Conservation (phyloP, 1,140 invertebrate species). For the Ladona fulva region DNA sequence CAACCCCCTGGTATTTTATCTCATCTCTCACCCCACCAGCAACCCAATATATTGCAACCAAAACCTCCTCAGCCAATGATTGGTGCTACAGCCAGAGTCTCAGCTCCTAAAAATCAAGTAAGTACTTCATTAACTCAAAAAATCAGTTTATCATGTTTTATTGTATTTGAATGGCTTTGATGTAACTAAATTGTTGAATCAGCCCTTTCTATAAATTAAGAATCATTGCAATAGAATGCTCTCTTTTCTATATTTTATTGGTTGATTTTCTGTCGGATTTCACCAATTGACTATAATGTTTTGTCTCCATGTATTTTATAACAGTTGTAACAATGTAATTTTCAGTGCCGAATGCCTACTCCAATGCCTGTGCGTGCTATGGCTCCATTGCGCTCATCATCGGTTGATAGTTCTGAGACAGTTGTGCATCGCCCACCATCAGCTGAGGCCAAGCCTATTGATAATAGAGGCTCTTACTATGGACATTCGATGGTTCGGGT, state of each 20-base stretch:
- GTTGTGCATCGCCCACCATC: neutral
- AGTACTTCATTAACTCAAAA: neutral
- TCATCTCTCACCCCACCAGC: neutral
- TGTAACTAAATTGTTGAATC: no score
- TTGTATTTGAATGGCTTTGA: no score
- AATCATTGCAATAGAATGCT: no score
- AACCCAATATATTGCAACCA: neutral
- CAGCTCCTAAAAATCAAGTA: slow-evolving; percentile 1
- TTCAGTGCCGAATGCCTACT: neutral
- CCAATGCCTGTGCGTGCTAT: neutral
- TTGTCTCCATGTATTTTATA: no score
- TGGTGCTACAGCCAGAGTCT: neutral
- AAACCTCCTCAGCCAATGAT: neutral
- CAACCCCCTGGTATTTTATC: neutral
- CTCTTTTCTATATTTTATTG: no score
- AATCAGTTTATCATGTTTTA: no score
- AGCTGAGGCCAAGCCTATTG: neutral
- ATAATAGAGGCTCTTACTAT: neutral
- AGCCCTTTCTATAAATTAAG: no score
- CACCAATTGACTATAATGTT: no score
- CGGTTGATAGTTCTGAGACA: neutral
- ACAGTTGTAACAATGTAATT: neutral
- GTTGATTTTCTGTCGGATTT: no score
- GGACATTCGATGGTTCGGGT: neutral
- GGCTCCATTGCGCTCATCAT: neutral